Evolutionary conservation across 1,140 invertebrate genomes (phyloP).

Genomic region (Bombus confusus): DNA sequence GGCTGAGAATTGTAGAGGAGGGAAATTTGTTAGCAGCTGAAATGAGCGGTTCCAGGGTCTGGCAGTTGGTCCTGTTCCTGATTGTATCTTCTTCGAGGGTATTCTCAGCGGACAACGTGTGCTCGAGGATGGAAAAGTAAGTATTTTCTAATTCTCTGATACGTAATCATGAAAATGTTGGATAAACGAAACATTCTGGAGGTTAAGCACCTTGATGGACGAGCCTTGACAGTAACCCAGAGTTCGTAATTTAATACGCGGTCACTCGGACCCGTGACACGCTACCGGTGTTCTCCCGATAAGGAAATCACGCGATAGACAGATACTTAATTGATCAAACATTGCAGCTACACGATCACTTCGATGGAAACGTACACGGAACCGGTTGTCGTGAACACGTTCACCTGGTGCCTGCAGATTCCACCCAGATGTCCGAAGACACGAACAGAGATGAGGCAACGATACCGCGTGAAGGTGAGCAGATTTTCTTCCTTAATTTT

Average conservation of each 20-base stretch:
- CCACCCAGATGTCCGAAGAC: constrained; percentile 87
- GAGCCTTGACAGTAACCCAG: constrained; percentile 53
- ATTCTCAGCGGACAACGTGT: constrained; percentile 78
- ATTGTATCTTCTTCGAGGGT: constrained; percentile 72
- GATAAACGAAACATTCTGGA: too few relatives aligned
- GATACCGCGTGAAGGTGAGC: constrained; percentile 74
- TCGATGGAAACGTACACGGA: constrained; percentile 84
- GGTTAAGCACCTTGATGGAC: neutral
- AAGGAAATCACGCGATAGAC: constrained; percentile 40
- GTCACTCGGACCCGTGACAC: constrained; percentile 17
- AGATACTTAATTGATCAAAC: constrained; percentile 52
- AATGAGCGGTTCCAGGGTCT: constrained; percentile 47
- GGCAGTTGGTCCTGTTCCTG: constrained; percentile 22
- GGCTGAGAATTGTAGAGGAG: neutral
- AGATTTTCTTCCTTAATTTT: neutral
- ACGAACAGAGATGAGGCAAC: constrained; percentile 84
- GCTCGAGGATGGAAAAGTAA: constrained; percentile 80
- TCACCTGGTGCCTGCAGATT: constrained; percentile 87
- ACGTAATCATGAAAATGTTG: neutral
- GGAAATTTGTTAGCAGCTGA: neutral
- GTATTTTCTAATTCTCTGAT: constrained; percentile 31
- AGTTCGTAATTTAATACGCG: constrained; percentile 39
- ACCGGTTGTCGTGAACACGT: constrained; percentile 85
- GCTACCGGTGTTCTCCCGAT: constrained; percentile 26
- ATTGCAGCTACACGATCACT: constrained; percentile 84